Evolutionary conservation across 1,140 invertebrate genomes (phyloP), one percentile per base, ranked within the genome.

Genomic region (Magallana ariakensis): DNA sequence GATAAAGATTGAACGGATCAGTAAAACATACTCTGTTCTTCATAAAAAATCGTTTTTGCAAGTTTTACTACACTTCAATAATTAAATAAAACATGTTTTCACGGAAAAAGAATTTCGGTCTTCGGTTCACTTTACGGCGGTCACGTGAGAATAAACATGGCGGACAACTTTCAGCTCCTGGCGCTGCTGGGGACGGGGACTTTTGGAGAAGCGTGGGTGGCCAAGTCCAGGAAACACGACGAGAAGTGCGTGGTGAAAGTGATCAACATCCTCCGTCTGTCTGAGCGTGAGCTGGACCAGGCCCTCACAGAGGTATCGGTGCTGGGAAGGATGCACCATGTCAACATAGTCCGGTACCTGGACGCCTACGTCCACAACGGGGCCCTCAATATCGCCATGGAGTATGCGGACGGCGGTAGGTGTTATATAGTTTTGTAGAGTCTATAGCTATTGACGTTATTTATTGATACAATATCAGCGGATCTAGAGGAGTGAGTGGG

Each of bases 121-220:
- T 46, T 1, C 33, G 1, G 33, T 2, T 46, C 33, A 46, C 33
- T 46, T 46, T 2, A 46, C 1, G 33, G 33, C 33, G 33, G 33
- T 46, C 33, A 46, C 33, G 33, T 46, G 33, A 46, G 33, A 46
- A 46, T 46, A 66, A 91, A 90, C 26, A 93, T 93, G 92, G 89
- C 90, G 84, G 89, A 88, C 80, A 88, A 87, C 53, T 93, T 91
- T 87, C 89, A 92, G 86, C 89, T 91, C 62, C 62, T 91, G 4
- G 60, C 84, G 11, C 70, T 89, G 15, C 95, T 96, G 90, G 96
- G 96, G 15, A 95, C 94, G 83, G 96, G 96, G 8, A 95, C 95
- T 55, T 96, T 95, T 93, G 96, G 96, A 16, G 95, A 95, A 55
- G 96, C 96, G 83, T 96, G 96, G 91, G 95, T 96, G 90, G 96